A percentile compares a stretch with the other conserved stretches of the same genome.
phyloP scores from a whole-genome alignment of 2,797 vertebrate genomes.

The Eleutherodactylus coqui region DNA sequence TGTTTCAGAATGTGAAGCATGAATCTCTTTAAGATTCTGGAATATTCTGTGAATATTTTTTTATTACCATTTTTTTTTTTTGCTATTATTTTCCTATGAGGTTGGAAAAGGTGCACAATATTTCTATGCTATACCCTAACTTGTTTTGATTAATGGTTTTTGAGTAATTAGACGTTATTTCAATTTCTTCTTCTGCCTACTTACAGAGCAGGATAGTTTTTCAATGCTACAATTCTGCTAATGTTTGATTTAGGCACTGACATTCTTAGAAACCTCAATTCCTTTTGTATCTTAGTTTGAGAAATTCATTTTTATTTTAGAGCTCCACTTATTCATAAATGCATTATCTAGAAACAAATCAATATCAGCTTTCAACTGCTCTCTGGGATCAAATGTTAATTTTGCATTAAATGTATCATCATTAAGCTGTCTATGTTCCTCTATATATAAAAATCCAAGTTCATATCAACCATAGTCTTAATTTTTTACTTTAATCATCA shows the following conservation, averaged over 20 bases:
- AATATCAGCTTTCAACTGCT: slow-evolving; percentile 52
- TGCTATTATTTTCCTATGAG: not conserved
- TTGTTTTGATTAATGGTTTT: not conserved
- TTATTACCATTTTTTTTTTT: not conserved
- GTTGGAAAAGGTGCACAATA: not conserved
- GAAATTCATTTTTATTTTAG: slow-evolving; percentile 48
- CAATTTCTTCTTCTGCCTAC: not conserved
- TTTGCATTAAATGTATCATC: slow-evolving; percentile 57
- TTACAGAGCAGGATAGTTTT: not conserved
- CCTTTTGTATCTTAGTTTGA: slow-evolving; percentile 22
- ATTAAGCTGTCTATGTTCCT: slow-evolving; percentile 56
- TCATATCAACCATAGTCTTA: slow-evolving; percentile 51
- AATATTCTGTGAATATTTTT: not conserved
- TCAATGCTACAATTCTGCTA: not conserved
- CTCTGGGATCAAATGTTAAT: slow-evolving; percentile 59
- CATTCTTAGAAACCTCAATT: slow-evolving; percentile 10
- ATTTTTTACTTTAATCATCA: slow-evolving; percentile 40
- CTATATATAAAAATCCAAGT: slow-evolving; percentile 53
- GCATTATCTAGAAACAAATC: slow-evolving; percentile 58
- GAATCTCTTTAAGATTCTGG: no score
- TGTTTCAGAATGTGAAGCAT: no score
- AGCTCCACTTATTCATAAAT: slow-evolving; percentile 56
- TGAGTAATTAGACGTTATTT: not conserved
- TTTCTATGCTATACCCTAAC: not conserved
- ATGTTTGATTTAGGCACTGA: not conserved